Evolutionary conservation across 2,797 vertebrate species (phyloP), one percentile per base, ranked within the genome.

Genomic region (Tolypeutes matacus): DNA sequence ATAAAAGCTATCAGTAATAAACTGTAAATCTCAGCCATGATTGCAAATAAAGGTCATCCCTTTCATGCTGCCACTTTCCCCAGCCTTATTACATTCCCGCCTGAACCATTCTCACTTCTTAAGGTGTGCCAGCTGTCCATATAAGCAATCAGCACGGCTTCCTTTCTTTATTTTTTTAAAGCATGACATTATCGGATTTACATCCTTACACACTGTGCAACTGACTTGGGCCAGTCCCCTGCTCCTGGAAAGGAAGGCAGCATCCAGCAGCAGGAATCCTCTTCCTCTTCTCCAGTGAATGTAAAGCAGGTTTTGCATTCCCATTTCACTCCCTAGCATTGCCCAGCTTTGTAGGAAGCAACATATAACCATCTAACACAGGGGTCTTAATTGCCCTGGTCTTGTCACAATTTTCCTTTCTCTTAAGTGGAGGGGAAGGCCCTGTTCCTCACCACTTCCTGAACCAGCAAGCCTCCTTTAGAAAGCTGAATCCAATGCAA

Each of bases 1-100:
- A 99, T 99, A 99, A 99, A 99, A 98, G 98, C 98, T 99, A 98
- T 99, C 98, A 98, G 98, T 99, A 99, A 99, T 99, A 99, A 98
- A 99, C 98, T 99, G 98, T 99, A 99, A 99, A 98, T 99, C 98
- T 99, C 98, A 98, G 98, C 98, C 98, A 98, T 98, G 98, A 98
- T 99, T 99, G 98, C 98, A 99, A 99, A 99, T 98, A 98, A 99
- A 99, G 98, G 98, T 99, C 98, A 99, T 98, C 98, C 98, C 98
- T 98, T 98, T 98, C 98, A 98, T 97, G 97, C 98, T 98, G 98
- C 98, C 98, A 98, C 98, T 98, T 98, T 98, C 98, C 98, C 4
- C 75, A 97, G 98, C 98, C 98, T 98, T 98, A 98, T 98, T 98
- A 98, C 98, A 98, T 98, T 98, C 98, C 98, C 96, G 96, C 97